These are phyloP conservation scores for Drosophila nr. medialis DNA, from an alignment of 2,888 invertebrate species.

Conservation along the genomic window DNA sequence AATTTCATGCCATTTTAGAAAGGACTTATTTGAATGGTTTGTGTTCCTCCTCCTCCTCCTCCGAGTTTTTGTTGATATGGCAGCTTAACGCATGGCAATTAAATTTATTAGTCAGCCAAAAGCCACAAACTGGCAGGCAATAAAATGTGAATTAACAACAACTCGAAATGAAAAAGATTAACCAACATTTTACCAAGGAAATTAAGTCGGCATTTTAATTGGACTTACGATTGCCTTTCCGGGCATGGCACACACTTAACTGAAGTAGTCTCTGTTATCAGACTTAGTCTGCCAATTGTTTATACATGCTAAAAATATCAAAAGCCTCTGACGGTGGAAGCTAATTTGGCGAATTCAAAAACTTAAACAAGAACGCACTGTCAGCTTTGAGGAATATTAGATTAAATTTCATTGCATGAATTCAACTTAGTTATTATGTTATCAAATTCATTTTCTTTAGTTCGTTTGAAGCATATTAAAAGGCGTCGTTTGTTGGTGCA, in stretches of 20 bases:
- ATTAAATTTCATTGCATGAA: neutral
- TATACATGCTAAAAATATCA: neutral
- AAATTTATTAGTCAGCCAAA: slow-evolving; percentile 62
- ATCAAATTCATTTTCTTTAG: neutral
- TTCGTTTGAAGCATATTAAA: neutral
- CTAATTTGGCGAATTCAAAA: neutral
- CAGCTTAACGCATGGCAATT: slow-evolving; percentile 62
- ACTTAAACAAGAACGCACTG: neutral
- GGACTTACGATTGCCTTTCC: slow-evolving; percentile 10
- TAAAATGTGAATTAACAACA: slow-evolving; percentile 35
- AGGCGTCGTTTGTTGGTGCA: neutral
- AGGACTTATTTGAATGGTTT: slow-evolving; percentile 34
- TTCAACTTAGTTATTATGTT: no score
- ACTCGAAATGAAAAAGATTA: slow-evolving; percentile 5
- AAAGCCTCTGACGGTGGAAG: neutral
- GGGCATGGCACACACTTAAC: neutral
- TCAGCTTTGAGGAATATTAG: neutral
- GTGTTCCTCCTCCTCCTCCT: neutral
- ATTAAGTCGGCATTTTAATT: slow-evolving; percentile 30
- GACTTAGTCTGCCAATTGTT: neutral
- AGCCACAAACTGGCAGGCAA: slow-evolving; percentile 23
- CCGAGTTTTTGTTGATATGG: slow-evolving; percentile 32
- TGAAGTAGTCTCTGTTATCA: neutral
- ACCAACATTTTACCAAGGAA: slow-evolving; percentile 4
- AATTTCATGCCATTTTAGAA: slow-evolving; percentile 53